phyloP scores from a whole-genome alignment of 2,113 vertebrate species.

The Tretioscincus oriximinensis region DNA sequence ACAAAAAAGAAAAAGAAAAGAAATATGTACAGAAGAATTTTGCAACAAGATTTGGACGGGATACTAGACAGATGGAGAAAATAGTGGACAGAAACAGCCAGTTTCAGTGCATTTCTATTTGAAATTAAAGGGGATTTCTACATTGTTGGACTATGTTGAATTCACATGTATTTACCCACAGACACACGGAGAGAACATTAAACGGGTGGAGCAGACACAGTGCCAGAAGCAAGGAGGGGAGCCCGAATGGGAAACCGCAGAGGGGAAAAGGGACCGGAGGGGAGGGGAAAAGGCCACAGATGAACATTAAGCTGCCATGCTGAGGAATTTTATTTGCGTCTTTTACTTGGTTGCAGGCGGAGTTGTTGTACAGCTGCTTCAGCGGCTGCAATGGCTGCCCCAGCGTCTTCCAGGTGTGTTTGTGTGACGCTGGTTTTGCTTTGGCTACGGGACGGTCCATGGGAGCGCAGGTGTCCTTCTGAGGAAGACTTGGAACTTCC shows the following conservation, averaged over 20 bases:
- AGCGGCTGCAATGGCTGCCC: constrained; percentile 94
- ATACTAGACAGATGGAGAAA: constrained; percentile 60
- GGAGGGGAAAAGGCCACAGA: constrained; percentile 84
- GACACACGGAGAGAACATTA: constrained; percentile 73
- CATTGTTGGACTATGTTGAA: constrained; percentile 69
- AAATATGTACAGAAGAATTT: constrained; percentile 46
- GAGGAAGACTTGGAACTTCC: constrained; percentile 98
- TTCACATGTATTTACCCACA: constrained; percentile 72
- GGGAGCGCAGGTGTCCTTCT: constrained; percentile 94
- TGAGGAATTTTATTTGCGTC: constrained; percentile 88
- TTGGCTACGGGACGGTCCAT: constrained; percentile 96
- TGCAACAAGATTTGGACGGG: constrained; percentile 62
- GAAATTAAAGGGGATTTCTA: constrained; percentile 64
- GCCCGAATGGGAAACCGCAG: constrained; percentile 54
- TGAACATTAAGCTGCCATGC: constrained; percentile 90
- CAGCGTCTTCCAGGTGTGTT: constrained; percentile 94
- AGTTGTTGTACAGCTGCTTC: constrained; percentile 97
- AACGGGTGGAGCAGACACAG: constrained; percentile 76
- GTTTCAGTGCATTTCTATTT: constrained; percentile 74
- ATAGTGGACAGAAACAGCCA: constrained; percentile 83
- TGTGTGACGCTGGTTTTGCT: constrained; percentile 99
- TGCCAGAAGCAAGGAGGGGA: constrained; percentile 69
- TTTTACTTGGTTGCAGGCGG: constrained; percentile 99
- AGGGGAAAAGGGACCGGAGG: constrained; percentile 72
- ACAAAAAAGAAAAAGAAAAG: background rate